A percentile compares a stretch with the other conserved stretches of the same genome.
Conservation (phyloP, 2,113 vertebrate genomes). For the Phasianus colchicus region DNA sequence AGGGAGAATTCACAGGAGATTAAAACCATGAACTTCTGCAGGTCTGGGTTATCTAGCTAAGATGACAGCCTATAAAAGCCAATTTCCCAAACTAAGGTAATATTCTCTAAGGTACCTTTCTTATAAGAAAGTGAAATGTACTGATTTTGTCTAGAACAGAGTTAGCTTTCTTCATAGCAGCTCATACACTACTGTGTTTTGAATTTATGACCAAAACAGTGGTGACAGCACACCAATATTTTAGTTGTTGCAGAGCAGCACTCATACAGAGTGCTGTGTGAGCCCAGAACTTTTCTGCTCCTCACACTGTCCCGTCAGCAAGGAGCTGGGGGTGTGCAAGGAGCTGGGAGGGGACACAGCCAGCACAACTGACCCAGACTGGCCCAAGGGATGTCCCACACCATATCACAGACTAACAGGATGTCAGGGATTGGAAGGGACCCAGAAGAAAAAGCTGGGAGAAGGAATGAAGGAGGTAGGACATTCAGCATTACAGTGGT, state of each 20-base stretch:
- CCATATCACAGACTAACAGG: neutral
- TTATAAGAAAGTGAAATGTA: neutral
- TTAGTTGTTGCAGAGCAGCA: neutral
- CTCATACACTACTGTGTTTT: neutral
- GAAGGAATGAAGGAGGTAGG: neutral
- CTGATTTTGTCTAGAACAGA: neutral
- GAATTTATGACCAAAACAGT: neutral
- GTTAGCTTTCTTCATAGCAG: neutral
- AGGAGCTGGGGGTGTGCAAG: neutral
- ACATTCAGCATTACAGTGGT: neutral
- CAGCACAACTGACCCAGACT: neutral
- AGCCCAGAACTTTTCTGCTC: neutral
- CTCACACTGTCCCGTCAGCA: neutral
- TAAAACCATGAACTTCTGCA: neutral
- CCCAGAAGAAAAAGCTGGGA: neutral
- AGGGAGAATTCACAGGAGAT: neutral
- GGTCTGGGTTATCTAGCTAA: neutral
- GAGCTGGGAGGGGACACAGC: neutral
- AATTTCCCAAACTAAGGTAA: neutral
- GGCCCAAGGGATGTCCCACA: neutral
- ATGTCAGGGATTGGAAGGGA: no score
- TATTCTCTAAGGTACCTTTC: neutral
- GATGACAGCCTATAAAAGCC: neutral
- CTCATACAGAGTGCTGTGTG: neutral
- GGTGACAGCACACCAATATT: neutral